These are phyloP conservation scores for Erebia aethiops DNA, from an alignment of 2,888 invertebrate genomes.

Conservation along the genomic window DNA sequence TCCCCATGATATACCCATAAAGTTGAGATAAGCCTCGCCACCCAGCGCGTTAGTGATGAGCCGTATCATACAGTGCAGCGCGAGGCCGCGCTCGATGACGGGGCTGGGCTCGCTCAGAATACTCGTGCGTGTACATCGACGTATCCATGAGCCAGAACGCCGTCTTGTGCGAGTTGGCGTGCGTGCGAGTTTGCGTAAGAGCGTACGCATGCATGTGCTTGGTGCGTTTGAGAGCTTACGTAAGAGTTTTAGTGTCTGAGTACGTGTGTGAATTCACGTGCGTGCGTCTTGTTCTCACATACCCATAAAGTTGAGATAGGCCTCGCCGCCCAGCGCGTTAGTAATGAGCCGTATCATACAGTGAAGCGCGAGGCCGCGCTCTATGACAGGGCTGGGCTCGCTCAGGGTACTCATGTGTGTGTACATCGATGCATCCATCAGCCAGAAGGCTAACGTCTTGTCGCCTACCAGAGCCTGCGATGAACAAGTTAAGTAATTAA, in stretches of 20 bases:
- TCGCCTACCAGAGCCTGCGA: slow-evolving; percentile 95
- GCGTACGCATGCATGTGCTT: too few species aligned
- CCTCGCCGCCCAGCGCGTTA: slow-evolving; percentile 97
- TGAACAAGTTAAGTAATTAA: too few species aligned
- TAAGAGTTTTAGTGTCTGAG: too few species aligned
- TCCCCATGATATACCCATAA: slow-evolving; percentile 90
- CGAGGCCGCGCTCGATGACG: slow-evolving; percentile 95
- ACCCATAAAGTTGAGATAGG: slow-evolving; percentile 99
- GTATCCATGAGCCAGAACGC: too few species aligned
- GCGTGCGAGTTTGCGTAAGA: too few species aligned
- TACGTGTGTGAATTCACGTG: too few species aligned
- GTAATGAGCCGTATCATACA: slow-evolving; percentile 98
- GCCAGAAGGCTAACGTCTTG: slow-evolving; percentile 99
- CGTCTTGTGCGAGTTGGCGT: too few species aligned
- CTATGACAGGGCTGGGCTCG: slow-evolving; percentile 88
- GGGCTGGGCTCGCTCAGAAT: slow-evolving; percentile 86
- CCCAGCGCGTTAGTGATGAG: slow-evolving; percentile 96
- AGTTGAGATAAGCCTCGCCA: slow-evolving; percentile 99
- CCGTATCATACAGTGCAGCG: slow-evolving; percentile 98
- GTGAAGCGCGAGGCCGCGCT: slow-evolving; percentile 97
- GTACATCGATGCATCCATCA: slow-evolving; percentile 99
- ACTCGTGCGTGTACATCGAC: too few species aligned
- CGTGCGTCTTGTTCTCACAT: background rate
- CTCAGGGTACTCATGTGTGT: slow-evolving; percentile 94
- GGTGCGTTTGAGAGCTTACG: too few species aligned